These are phyloP conservation scores for Falco berigora DNA, from an alignment of 2,797 vertebrate species.

Conservation along the genomic window DNA sequence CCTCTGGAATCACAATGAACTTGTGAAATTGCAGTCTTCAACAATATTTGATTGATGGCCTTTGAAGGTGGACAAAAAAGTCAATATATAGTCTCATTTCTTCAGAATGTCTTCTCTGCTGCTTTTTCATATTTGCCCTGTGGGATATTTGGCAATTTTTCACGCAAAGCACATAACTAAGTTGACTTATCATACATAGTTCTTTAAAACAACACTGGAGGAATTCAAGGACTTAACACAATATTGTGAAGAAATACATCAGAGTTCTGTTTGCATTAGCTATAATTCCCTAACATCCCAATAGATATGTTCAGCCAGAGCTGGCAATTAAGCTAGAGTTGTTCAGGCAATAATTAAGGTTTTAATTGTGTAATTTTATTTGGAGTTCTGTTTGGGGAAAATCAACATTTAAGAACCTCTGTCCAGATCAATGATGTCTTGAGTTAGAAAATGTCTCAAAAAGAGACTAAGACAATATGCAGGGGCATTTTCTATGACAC, in stretches of 20 bases:
- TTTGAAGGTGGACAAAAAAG: constrained; percentile 21
- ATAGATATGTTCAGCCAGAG: neutral
- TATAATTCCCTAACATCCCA: neutral
- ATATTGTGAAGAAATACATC: neutral
- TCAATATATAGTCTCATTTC: constrained; percentile 37
- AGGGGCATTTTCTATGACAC: neutral
- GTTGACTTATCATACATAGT: neutral
- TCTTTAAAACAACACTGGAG: constrained; percentile 20
- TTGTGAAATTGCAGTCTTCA: neutral
- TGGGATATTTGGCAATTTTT: constrained; percentile 43
- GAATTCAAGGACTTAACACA: constrained; percentile 14
- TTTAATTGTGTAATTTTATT: neutral
- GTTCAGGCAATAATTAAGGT: neutral
- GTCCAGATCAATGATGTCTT: neutral
- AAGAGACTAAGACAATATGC: neutral
- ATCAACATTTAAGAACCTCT: neutral
- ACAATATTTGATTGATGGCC: neutral
- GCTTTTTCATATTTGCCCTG: constrained; percentile 38
- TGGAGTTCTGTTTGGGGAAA: neutral
- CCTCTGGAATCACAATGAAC: neutral
- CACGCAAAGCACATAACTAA: neutral
- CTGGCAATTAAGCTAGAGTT: neutral
- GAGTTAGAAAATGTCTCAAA: neutral
- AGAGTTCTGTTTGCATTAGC: neutral
- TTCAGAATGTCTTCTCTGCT: neutral